phyloP scores from a whole-genome alignment of 2,888 invertebrate species.

The Hydraecia micacea region DNA sequence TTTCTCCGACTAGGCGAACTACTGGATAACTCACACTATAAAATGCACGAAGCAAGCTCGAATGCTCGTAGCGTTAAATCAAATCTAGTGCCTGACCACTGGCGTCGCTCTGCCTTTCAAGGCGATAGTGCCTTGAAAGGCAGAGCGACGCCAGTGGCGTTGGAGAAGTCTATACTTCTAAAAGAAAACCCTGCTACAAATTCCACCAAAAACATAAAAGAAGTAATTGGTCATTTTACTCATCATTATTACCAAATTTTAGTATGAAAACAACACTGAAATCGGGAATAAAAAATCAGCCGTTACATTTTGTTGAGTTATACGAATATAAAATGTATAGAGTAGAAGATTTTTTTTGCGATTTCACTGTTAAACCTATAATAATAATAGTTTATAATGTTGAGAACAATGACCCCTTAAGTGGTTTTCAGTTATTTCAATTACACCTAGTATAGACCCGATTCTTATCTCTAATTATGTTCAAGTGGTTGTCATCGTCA shows the following conservation, averaged over 20 bases:
- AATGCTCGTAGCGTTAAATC: not conserved
- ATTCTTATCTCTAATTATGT: not conserved
- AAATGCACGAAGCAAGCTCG: not conserved
- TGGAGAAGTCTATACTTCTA: too few relatives aligned
- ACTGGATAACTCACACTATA: not conserved
- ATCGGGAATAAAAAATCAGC: not conserved
- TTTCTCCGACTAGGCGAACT: not conserved
- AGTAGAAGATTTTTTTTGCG: not conserved
- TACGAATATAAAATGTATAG: not conserved
- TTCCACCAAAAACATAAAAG: not conserved
- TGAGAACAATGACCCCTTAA: not conserved
- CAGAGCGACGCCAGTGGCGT: too few relatives aligned
- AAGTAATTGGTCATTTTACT: not conserved
- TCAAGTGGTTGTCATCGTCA: not conserved
- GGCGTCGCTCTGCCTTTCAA: too few relatives aligned
- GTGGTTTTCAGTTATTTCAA: not conserved
- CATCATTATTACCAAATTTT: not conserved
- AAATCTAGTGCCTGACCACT: not conserved
- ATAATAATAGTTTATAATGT: not conserved
- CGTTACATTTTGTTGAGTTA: not conserved
- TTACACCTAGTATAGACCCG: not conserved
- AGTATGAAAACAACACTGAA: not conserved
- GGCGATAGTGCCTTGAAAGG: too few relatives aligned
- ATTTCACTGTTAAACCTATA: rapidly evolving
- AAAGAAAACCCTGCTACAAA: not conserved